phyloP scores from a whole-genome alignment of 2,888 invertebrate genomes.

The Melinopterus prodromus region DNA sequence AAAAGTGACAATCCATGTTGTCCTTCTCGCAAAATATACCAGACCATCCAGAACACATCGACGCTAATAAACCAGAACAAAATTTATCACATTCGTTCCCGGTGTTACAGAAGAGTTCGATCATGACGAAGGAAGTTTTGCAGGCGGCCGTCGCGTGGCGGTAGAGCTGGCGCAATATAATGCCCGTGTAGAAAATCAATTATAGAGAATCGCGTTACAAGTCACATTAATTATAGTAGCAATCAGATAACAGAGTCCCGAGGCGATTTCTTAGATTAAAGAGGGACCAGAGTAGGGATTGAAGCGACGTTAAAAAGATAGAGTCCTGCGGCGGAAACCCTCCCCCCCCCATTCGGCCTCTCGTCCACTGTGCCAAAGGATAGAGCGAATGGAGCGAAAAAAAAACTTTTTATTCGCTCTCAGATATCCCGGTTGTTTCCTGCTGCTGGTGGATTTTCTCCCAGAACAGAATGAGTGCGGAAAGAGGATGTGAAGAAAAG shows the following conservation, averaged over 20 bases:
- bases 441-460: background rate
- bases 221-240: background rate
- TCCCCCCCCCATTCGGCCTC: background rate
- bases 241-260: background rate
- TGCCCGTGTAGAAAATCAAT: conserved; percentile 4
- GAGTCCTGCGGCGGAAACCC: background rate
- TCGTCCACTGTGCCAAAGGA: background rate
- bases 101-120: background rate
- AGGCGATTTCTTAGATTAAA: background rate
- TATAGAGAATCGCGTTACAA: background rate
- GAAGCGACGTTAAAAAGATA: background rate
- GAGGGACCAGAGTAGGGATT: background rate
- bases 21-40: too few species aligned
- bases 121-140: background rate
- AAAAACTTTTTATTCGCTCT: background rate
- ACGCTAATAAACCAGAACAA: background rate
- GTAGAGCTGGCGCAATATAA: background rate
- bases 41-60: background rate
- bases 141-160: background rate
- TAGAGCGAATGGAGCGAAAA: background rate
- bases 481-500: background rate
- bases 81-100: background rate
- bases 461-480: background rate
- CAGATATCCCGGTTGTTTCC: background rate
- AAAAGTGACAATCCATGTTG: too few species aligned